Evolutionary conservation across 2,113 vertebrate genomes (phyloP), one percentile per base, ranked within the genome.

Genomic region (Nematolebias whitei): DNA sequence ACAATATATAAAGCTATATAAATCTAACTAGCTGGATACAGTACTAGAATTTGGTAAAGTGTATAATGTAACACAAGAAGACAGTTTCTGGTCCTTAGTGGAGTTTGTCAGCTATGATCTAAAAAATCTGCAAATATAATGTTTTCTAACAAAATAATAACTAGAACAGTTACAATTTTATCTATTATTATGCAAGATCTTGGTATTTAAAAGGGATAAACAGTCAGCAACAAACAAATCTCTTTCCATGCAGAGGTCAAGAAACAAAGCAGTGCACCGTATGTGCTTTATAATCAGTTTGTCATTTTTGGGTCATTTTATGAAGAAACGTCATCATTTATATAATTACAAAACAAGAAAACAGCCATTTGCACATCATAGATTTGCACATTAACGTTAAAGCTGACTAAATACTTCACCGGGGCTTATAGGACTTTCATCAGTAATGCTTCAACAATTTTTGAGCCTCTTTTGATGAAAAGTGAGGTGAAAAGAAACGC

Each of bases 161-260:
- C n/a, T n/a, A 35, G 32, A 35, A 35, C 5, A 35, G 32, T 8
- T 8, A 35, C 9, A 50, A 50, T 7, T 26, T 49, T 12, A 29
- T 16, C 61, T 57, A 12, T 24, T n/a, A n/a, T 51, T 12, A 57
- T 13, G 7, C 12, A 60, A 19, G 23, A 19, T 45, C 41, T 39
- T 26, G 13, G 23, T 35, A 5, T n/a, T 50, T n/a, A n/a, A n/a
- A 40, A 13, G n/a, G 26, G 47, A 26, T 45, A 62, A 49, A 71
- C 0, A n/a, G 29, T 29, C 49, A 69, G n/a, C 4, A 59, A 65
- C 61, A 79, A 63, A 66, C 29, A 13, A 44, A 71, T 32, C 0
- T 5, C n/a, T 9, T 24, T 50, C 13, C 9, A 60, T 12, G 47
- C 14, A 78, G 22, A 52, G 43, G 2, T 14, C 12, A 44, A 19